Evolutionary conservation across 2,113 vertebrate species (phyloP).

Genomic region (Pontoporia blainvillei): DNA sequence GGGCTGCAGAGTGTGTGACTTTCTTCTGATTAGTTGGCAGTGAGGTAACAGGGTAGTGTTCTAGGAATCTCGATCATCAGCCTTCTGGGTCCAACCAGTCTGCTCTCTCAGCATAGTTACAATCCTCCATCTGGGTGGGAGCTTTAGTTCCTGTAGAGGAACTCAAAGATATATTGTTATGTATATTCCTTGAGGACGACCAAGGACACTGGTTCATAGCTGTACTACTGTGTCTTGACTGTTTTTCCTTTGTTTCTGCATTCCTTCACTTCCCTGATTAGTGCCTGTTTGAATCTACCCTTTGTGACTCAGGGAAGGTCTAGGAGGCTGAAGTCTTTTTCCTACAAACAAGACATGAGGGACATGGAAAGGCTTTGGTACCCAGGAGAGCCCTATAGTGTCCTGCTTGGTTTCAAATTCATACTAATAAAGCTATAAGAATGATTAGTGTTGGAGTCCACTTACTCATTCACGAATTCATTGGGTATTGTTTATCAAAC

Average conservation of each 20-base stretch:
- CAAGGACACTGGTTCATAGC: not conserved
- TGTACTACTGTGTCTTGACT: not conserved
- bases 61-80: not conserved
- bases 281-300: not conserved
- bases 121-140: not conserved
- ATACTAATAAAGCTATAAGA: conserved; percentile 25
- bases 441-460: not conserved
- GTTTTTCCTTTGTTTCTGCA: not conserved
- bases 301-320: not conserved
- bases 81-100: not conserved
- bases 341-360: not conserved
- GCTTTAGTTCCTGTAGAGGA: not conserved
- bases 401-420: not conserved
- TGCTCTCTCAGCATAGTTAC: not conserved
- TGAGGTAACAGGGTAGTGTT: not conserved
- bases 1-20: not conserved
- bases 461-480: conserved; percentile 6
- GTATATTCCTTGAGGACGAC: not conserved
- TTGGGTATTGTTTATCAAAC: conserved; percentile 35
- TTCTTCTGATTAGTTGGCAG: not conserved
- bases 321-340: not conserved
- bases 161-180: not conserved
- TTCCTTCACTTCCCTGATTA: not conserved
- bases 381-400: not conserved
- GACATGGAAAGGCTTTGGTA: not conserved